Evolutionary conservation across 1,140 invertebrate species (phyloP).

Genomic region (Sipha flava): DNA sequence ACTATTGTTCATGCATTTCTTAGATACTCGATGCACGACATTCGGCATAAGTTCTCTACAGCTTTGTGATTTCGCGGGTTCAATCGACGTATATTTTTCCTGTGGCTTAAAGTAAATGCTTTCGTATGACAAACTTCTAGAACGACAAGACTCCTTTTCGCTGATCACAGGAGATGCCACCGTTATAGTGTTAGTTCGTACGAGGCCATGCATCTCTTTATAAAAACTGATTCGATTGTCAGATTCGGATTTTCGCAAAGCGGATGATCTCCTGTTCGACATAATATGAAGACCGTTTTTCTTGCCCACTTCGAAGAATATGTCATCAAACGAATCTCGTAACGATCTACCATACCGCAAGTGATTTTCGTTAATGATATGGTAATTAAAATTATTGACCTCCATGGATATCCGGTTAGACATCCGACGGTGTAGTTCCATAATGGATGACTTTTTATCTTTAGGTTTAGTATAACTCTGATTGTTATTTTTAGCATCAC

Average conservation of each 20-base stretch:
- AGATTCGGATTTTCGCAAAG: background rate
- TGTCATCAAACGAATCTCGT: background rate
- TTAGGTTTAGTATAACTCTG: background rate
- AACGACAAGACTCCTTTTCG: background rate
- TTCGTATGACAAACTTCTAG: constrained; percentile 17
- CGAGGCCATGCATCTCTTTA: background rate
- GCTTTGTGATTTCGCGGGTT: background rate
- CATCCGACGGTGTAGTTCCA: background rate
- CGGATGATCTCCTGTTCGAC: background rate
- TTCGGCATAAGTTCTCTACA: background rate
- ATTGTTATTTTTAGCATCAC: background rate
- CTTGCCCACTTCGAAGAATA: background rate
- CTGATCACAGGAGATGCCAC: background rate
- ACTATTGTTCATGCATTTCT: background rate
- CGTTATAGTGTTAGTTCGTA: background rate
- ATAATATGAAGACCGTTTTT: background rate
- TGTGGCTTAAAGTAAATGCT: constrained; percentile 26
- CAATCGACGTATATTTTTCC: background rate
- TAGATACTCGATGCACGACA: background rate
- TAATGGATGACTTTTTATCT: background rate
- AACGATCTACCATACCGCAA: background rate
- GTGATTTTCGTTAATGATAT: background rate
- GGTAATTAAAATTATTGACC: background rate
- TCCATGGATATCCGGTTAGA: background rate
- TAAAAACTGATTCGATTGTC: constrained; percentile 15